Percentiles rank a stretch among this genome's conserved stretches.
Conservation (phyloP, 64 coral and sea anemone genomes). For the Actinia tenebrosa region DNA sequence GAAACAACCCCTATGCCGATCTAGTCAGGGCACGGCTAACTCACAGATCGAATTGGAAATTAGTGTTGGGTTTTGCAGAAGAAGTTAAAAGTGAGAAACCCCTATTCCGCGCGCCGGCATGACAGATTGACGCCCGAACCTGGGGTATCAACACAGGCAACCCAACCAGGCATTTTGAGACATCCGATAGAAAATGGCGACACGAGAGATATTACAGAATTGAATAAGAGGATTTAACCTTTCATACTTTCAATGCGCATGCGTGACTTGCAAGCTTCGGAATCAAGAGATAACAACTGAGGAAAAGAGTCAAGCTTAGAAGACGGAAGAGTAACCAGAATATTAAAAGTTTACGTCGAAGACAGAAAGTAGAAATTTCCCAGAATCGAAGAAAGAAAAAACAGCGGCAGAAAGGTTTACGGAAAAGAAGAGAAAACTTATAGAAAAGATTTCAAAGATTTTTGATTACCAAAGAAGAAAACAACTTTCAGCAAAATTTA, state of each 20-base stretch:
- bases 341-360: no score
- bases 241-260: conserved; percentile 3
- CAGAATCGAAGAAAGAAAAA: background rate
- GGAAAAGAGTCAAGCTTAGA: background rate
- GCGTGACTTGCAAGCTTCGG: conserved; percentile 11
- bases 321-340: background rate
- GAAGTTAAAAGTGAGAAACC: no score
- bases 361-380: no score
- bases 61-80: no score
- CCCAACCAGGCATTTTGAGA: background rate
- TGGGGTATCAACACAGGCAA: background rate
- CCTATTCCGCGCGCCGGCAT: no score
- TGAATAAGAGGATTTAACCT: background rate
- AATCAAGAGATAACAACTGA: background rate
- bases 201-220: background rate
- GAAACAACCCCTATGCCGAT: no score
- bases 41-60: no score
- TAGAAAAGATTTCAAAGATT: background rate
- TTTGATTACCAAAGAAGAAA: background rate
- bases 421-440: background rate
- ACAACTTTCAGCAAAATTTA: background rate
- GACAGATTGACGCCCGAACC: no score
- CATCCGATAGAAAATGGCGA: background rate
- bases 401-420: background rate
- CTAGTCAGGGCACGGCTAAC: no score